phyloP scores from a whole-genome alignment of 1,140 invertebrate species.

The Hypsibius dujardini region DNA sequence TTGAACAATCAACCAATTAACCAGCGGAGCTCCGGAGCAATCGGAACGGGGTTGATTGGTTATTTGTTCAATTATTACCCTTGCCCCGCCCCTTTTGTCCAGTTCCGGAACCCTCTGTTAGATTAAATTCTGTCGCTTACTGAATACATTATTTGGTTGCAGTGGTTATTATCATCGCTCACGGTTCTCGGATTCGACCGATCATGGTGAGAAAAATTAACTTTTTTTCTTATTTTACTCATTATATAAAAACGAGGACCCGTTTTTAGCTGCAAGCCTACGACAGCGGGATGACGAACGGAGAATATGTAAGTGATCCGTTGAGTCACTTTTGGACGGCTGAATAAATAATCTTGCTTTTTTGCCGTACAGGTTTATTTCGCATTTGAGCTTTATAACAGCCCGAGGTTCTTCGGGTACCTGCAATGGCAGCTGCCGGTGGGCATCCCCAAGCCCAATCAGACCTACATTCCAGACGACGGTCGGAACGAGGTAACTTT shows the following conservation, averaged over 20 bases:
- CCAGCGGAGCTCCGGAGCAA: too few species aligned
- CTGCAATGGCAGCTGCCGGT: not conserved
- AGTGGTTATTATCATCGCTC: conserved; percentile 6
- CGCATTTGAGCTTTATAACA: not conserved
- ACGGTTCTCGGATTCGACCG: conserved; percentile 2
- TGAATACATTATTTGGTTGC: too few species aligned
- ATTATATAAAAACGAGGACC: not conserved
- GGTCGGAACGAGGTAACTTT: not conserved
- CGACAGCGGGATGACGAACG: not conserved
- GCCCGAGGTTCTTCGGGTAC: not conserved
- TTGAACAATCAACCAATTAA: too few species aligned
- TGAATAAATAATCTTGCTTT: not conserved
- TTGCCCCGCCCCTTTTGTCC: too few species aligned
- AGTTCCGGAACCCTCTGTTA: too few species aligned
- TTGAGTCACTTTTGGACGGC: not conserved
- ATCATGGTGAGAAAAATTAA: conserved; percentile 8
- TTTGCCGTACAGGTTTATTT: conserved; percentile 5
- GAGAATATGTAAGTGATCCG: conserved; percentile 1
- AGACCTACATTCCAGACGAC: not conserved
- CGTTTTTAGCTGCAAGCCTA: not conserved
- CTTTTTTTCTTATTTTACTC: not conserved
- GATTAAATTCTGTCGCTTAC: too few species aligned
- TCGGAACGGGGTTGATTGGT: too few species aligned
- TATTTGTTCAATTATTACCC: too few species aligned
- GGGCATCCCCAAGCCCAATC: not conserved